phyloP scores from a whole-genome alignment of 2,113 vertebrate genomes.

The Scytalopus superciliaris region DNA sequence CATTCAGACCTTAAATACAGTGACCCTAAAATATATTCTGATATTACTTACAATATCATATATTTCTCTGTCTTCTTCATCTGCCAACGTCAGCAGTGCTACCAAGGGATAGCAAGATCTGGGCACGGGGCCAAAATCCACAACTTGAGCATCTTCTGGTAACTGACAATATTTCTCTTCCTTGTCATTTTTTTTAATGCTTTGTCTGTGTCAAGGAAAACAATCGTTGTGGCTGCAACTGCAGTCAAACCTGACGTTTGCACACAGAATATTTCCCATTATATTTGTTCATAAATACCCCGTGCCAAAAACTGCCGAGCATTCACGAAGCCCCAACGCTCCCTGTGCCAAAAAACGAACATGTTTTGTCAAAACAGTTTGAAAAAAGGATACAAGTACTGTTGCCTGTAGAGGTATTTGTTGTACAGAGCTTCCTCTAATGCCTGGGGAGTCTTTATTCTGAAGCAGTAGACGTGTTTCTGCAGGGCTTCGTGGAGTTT shows the following conservation, averaged over 20 bases:
- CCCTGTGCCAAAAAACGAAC: neutral
- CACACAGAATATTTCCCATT: neutral
- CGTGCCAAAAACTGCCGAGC: neutral
- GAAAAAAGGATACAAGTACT: slow-evolving; percentile 89
- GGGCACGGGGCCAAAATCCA: slow-evolving; percentile 87
- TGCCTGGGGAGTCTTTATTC: slow-evolving; percentile 77
- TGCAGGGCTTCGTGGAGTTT: slow-evolving; percentile 84
- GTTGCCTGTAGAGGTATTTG: slow-evolving; percentile 79
- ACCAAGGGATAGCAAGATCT: slow-evolving; percentile 88
- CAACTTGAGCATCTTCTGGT: slow-evolving; percentile 77
- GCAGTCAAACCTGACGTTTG: neutral
- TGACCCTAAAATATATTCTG: neutral
- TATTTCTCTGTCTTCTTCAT: slow-evolving; percentile 76
- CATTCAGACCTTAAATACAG: neutral
- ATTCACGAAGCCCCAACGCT: neutral
- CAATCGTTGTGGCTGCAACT: neutral
- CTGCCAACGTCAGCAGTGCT: slow-evolving; percentile 83
- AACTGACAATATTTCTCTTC: slow-evolving; percentile 79
- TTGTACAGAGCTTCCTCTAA: slow-evolving; percentile 83
- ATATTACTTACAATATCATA: slow-evolving; percentile 88
- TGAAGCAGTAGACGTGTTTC: slow-evolving; percentile 75
- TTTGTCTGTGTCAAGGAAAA: slow-evolving; percentile 78
- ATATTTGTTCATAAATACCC: neutral
- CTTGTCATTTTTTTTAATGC: slow-evolving; percentile 78
- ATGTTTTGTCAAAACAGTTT: neutral